Evolutionary conservation across 23 tunicate species (phyloP).

Genomic region (Ciona savignyi): DNA sequence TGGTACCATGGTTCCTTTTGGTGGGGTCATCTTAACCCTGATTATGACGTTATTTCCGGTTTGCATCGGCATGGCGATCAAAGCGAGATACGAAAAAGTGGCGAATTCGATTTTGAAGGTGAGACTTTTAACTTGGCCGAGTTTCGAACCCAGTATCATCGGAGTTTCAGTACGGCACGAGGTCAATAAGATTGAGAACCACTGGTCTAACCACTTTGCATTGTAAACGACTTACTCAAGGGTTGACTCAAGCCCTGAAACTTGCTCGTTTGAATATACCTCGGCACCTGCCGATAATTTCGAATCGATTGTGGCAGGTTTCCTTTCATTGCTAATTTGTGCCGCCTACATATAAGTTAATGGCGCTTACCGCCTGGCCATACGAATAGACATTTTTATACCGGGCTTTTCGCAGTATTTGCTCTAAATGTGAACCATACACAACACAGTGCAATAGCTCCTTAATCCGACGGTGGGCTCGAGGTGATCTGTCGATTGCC

Average conservation of each 20-base stretch:
- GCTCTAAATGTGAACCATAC: background rate
- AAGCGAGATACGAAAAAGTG: conserved; percentile 29
- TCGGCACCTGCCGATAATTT: background rate
- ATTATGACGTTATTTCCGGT: conserved; percentile 62
- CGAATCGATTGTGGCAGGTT: background rate
- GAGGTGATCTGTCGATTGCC: no score
- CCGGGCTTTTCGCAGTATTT: background rate
- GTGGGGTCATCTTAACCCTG: conserved; percentile 50
- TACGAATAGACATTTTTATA: no score
- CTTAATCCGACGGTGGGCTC: no score
- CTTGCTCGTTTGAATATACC: no score
- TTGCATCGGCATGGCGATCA: conserved; percentile 38
- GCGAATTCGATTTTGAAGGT: conserved; percentile 66
- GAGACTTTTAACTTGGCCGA: background rate
- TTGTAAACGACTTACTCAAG: no score
- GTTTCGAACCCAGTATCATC: no score
- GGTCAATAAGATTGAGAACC: no score
- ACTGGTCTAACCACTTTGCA: no score
- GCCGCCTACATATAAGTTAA: background rate
- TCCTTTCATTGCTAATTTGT: background rate
- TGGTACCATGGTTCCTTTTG: conserved; percentile 54
- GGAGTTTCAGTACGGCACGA: no score
- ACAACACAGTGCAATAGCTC: no score
- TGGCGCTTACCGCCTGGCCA: no score
- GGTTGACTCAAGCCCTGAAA: no score